Evolutionary conservation across 1,140 invertebrate genomes (phyloP).

Genomic region (Neuroterus valhalla): DNA sequence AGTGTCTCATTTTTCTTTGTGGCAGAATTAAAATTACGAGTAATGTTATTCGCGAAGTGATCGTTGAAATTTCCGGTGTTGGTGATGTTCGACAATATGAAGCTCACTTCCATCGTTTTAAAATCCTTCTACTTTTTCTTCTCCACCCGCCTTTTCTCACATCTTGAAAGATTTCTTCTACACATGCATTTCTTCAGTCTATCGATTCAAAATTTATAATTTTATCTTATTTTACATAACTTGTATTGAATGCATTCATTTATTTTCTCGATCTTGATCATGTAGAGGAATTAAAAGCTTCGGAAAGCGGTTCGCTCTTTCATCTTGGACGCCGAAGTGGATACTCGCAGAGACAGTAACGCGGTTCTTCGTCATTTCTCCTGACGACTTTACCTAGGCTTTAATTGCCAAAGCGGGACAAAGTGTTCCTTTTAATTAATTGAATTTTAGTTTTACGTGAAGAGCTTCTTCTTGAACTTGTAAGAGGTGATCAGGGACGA

Average conservation of each 20-base stretch:
- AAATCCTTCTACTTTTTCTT: conserved; percentile 38
- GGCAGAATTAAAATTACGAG: not conserved
- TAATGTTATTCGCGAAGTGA: conserved; percentile 29
- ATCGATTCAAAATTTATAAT: not conserved
- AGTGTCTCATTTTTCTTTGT: conserved; percentile 36
- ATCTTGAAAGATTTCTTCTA: not conserved
- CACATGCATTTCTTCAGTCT: conserved; percentile 3
- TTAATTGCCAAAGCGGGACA: conserved; percentile 4
- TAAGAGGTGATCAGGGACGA: not conserved
- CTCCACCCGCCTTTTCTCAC: conserved; percentile 31
- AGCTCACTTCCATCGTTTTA: conserved; percentile 56
- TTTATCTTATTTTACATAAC: not conserved
- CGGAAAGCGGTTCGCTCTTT: not conserved
- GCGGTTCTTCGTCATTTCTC: conserved; percentile 3
- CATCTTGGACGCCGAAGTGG: not conserved
- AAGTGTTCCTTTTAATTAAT: conserved; percentile 15
- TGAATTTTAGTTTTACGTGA: not conserved
- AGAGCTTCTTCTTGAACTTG: not conserved
- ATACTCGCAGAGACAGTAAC: conserved; percentile 7
- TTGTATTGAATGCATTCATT: not conserved
- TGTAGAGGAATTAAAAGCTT: not conserved
- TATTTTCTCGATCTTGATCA: not conserved
- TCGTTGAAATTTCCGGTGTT: conserved; percentile 45
- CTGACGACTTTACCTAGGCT: not conserved
- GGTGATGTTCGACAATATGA: conserved; percentile 53